A percentile compares a stretch with the other conserved stretches of the same genome.
These are phyloP conservation scores for Drosophila tripunctata DNA, from an alignment of 2,888 invertebrate genomes.

Conservation along the genomic window DNA sequence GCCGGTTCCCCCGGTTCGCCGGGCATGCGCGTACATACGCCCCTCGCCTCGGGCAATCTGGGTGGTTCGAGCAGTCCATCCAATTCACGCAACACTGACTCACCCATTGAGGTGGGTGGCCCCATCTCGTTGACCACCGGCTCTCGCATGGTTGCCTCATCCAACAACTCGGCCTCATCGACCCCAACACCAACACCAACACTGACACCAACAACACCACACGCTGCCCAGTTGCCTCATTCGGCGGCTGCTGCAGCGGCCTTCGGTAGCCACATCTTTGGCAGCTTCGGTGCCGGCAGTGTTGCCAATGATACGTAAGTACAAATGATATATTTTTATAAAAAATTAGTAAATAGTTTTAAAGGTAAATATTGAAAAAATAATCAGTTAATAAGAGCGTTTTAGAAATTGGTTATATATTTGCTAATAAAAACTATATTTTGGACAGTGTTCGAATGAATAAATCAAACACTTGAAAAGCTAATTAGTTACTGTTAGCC, in stretches of 20 bases:
- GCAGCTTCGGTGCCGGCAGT: conserved; percentile 84
- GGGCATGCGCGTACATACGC: conserved; percentile 81
- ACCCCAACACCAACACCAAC: conserved; percentile 77
- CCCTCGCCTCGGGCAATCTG: conserved; percentile 77
- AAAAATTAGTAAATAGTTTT: no score
- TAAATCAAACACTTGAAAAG: background rate
- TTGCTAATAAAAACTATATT: no score
- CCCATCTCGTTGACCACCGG: conserved; percentile 83
- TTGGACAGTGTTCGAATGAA: no score
- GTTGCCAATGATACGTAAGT: conserved; percentile 85
- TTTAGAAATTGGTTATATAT: no score
- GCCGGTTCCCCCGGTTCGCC: conserved; percentile 84
- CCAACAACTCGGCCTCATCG: conserved; percentile 71
- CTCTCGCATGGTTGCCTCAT: conserved; percentile 60
- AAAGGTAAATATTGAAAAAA: no score
- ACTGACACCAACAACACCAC: conserved; percentile 62
- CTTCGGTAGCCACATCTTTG: conserved; percentile 89
- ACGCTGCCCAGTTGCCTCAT: conserved; percentile 75
- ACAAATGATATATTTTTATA: background rate
- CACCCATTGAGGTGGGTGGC: conserved; percentile 85
- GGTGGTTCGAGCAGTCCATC: conserved; percentile 85
- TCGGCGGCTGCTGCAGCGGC: conserved; percentile 86
- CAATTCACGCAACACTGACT: conserved; percentile 86
- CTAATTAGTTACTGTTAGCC: background rate
- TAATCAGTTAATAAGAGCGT: no score